These are phyloP conservation scores for Schlechtendalia chinensis DNA, from an alignment of 1,140 invertebrate genomes.

Conservation along the genomic window DNA sequence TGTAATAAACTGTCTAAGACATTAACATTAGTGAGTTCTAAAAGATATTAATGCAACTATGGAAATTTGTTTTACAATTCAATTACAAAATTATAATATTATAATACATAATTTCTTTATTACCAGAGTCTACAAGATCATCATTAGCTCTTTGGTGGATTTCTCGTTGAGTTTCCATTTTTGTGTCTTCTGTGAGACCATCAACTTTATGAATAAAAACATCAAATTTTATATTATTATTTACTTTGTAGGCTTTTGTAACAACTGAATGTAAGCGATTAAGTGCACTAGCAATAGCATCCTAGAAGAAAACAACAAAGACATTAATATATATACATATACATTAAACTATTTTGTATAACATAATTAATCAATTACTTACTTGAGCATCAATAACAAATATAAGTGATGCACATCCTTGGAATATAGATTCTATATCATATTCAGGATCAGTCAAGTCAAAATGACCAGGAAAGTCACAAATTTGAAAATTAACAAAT, in stretches of 20 bases:
- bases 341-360: background rate
- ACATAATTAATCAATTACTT: slow-evolving; percentile 62
- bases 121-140: slow-evolving; percentile 84
- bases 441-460: slow-evolving; percentile 96
- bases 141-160: slow-evolving; percentile 96
- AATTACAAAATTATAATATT: background rate
- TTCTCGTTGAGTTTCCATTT: slow-evolving; percentile 97
- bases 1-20: slow-evolving; percentile 20
- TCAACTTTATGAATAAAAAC: slow-evolving; percentile 99
- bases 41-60: background rate
- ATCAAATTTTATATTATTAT: slow-evolving; percentile 96
- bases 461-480: slow-evolving; percentile 99
- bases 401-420: slow-evolving; percentile 90
- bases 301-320: slow-evolving; percentile 59
- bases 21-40: background rate
- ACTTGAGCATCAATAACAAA: slow-evolving; percentile 99
- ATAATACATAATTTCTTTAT: slow-evolving; percentile 53
- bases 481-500: slow-evolving; percentile 99
- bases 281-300: slow-evolving; percentile 95
- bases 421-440: slow-evolving; percentile 93
- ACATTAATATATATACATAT: background rate
- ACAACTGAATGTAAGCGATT: slow-evolving; percentile 90
- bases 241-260: slow-evolving; percentile 92
- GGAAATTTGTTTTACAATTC: background rate
- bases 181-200: slow-evolving; percentile 96